Conservation (phyloP, 2,888 invertebrate species). For the Orthonychiurus folsomi region DNA sequence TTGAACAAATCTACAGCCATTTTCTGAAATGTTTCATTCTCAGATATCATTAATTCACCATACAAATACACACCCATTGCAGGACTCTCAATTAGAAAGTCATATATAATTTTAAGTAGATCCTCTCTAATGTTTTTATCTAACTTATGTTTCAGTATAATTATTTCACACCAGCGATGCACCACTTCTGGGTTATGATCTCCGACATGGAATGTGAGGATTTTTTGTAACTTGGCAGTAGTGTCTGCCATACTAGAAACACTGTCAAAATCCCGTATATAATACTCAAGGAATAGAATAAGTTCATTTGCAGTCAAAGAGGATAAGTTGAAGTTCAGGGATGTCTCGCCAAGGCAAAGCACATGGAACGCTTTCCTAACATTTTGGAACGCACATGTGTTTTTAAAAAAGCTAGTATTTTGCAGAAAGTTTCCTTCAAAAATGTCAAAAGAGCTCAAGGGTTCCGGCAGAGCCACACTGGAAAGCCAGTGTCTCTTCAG, state of each 20-base stretch:
- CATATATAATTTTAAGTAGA: constrained; percentile 40
- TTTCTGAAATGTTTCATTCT: constrained; percentile 24
- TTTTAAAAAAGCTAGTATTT: not conserved
- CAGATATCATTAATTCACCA: constrained; percentile 45
- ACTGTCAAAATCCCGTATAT: constrained; percentile 10
- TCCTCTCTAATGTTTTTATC: constrained; percentile 5
- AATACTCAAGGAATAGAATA: constrained; percentile 15
- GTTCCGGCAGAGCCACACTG: not conserved
- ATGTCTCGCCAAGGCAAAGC: too few species aligned
- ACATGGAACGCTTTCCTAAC: not conserved
- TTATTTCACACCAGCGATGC: constrained; percentile 46
- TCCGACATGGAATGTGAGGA: constrained; percentile 7
- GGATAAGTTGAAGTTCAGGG: too few species aligned
- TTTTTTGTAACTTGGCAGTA: not conserved
- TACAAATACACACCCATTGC: constrained; percentile 48
- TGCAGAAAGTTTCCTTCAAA: not conserved
- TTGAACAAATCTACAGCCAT: constrained; percentile 22
- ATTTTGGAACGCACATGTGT: not conserved
- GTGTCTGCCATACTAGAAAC: not conserved
- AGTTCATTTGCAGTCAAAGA: constrained; percentile 14
- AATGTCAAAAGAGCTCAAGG: not conserved
- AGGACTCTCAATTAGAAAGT: constrained; percentile 44
- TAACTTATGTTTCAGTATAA: constrained; percentile 31
- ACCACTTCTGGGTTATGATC: constrained; percentile 42
- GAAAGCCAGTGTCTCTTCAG: not conserved